phyloP scores from a whole-genome alignment of 2,797 vertebrate genomes.

The Calcarius lapponicus region DNA sequence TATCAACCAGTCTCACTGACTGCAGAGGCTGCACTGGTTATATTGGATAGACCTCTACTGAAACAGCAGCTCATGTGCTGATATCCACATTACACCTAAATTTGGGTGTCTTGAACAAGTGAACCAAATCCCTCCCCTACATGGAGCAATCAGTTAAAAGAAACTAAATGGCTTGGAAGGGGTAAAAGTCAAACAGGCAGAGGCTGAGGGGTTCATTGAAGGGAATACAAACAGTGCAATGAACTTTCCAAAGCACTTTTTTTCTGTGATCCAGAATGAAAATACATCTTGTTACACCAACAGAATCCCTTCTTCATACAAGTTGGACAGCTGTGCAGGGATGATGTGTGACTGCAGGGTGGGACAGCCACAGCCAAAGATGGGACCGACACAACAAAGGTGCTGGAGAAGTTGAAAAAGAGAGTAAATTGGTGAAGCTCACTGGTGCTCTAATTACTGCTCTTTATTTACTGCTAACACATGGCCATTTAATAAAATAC shows the following conservation, averaged over 20 bases:
- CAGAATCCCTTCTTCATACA: background rate
- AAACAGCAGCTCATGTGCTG: background rate
- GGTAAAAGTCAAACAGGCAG: background rate
- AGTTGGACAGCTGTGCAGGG: background rate
- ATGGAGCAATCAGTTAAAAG: background rate
- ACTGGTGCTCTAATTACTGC: background rate
- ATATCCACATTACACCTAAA: background rate
- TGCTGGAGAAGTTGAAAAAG: background rate
- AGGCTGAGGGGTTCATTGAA: background rate
- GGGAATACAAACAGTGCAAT: background rate
- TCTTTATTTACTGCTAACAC: background rate
- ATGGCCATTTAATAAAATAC: background rate
- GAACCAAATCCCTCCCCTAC: background rate
- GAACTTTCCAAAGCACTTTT: background rate
- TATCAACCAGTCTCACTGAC: background rate
- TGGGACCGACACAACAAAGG: background rate
- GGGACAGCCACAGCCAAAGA: background rate
- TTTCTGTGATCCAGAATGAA: background rate
- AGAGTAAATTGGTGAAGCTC: background rate
- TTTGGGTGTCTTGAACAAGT: background rate
- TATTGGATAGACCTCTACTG: background rate
- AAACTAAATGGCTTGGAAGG: background rate
- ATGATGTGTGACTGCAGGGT: background rate
- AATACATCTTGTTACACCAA: background rate
- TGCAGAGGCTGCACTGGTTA: background rate